Evolutionary conservation across 2,113 vertebrate genomes (phyloP).

Genomic region (Globicephala melas): DNA sequence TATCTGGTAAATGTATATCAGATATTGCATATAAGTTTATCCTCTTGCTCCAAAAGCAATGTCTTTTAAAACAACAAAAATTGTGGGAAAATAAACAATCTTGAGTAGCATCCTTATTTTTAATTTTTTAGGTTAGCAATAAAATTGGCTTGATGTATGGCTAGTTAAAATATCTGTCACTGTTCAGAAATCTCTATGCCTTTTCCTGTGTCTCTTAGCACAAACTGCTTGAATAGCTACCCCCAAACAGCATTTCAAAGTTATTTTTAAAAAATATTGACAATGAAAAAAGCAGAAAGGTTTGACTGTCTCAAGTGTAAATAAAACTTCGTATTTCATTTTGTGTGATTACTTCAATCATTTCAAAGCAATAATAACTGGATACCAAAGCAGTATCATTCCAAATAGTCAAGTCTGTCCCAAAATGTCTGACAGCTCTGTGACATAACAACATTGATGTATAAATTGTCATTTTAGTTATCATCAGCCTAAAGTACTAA

Average conservation of each 20-base stretch:
- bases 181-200: not conserved
- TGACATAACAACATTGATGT: not conserved
- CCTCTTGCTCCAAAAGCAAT: not conserved
- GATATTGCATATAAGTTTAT: not conserved
- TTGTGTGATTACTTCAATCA: not conserved
- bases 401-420: not conserved
- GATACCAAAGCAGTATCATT: not conserved
- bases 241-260: not conserved
- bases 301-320: not conserved
- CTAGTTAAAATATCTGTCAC: not conserved
- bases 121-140: not conserved
- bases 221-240: not conserved
- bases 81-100: not conserved
- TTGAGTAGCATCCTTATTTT: not conserved
- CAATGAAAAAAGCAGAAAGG: not conserved
- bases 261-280: not conserved
- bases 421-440: not conserved
- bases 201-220: not conserved
- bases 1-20: not conserved
- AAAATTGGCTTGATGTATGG: not conserved
- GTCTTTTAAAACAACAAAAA: not conserved
- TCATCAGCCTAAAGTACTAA: not conserved
- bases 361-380: not conserved
- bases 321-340: not conserved
- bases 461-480: not conserved